Conservation (phyloP, 2,888 invertebrate genomes). For the Omphaloscelis lunosa region DNA sequence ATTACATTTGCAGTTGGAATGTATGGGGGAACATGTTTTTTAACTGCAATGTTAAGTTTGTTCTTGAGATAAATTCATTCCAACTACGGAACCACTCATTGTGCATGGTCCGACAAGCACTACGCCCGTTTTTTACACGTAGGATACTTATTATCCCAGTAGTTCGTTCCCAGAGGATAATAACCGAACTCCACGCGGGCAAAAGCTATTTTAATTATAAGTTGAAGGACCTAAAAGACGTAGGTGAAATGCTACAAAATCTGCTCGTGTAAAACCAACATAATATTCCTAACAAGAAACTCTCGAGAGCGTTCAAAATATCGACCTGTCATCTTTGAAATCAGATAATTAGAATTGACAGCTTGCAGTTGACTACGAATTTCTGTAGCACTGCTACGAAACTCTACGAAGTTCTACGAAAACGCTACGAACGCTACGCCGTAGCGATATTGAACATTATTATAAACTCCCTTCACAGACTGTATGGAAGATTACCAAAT, state of each 20-base stretch:
- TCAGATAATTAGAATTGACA: constrained; percentile 21
- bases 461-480: neutral
- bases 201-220: too few relatives aligned
- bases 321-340: constrained; percentile 18
- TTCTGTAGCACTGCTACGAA: constrained; percentile 42
- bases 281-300: neutral
- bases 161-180: too few relatives aligned
- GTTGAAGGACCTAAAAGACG: neutral
- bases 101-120: too few relatives aligned
- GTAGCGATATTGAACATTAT: constrained; percentile 6
- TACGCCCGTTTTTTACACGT: too few relatives aligned
- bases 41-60: too few relatives aligned
- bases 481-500: neutral
- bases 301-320: constrained; percentile 4
- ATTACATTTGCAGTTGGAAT: too few relatives aligned
- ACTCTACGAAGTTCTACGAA: constrained; percentile 28
- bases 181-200: too few relatives aligned
- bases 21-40: too few relatives aligned
- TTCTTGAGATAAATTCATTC: too few relatives aligned
- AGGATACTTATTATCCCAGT: too few relatives aligned
- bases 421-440: neutral
- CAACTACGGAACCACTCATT: too few relatives aligned
- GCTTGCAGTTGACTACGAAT: constrained; percentile 20
- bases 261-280: neutral
- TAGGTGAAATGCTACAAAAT: neutral